Base-by-base conservation (phyloP, 2,797 vertebrate genomes). In the Enteromius trimaculatus region DNA sequence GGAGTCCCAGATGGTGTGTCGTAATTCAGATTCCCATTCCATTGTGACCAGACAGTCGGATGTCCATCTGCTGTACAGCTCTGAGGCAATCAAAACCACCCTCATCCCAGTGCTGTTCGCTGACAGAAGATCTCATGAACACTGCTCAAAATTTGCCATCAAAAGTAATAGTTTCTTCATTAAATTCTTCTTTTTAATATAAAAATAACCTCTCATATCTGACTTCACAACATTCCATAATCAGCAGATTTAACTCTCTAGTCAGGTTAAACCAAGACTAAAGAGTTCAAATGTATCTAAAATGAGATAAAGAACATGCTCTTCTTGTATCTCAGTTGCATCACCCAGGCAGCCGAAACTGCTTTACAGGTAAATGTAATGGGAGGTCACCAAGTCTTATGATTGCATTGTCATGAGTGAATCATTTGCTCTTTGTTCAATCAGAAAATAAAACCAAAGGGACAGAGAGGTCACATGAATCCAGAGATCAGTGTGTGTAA, bases 31-130 rank as follows among this genome's bases (percentile, higher is more conserved):
- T 81, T 80, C 42, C 58, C 78, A 47, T 80, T 49, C 72, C 79
- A 69, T 87, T 86, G 85, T 87, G 79, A 16, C 29, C 14, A 1
- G 66, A 83, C 71, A 86, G 87, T 89, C 31, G 16, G 89, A 84
- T 53, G 88, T 78, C 88, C 91, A 90, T 92, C 90, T 89, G 89
- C 74, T 87, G 42, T 49, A 75, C 9, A 11, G 51, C 58, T 77
- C 49, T 82, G 42, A 62, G 62, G 29, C 44, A 70, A 29, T 26
- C 75, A 62, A 26, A 86, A 69, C 80, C 34, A 64, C 39, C 60
- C 10, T 75, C 84, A 44, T 77, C 47, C 1, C 19, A 39, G 34
- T 13, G 31, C 42, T 75, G 77, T 31, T 55, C 11, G 11, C 13
- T 11, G 51, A 69, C 39, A 62, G 6, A 65, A 85, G 37, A 71